Conservation (phyloP, 2,113 vertebrate genomes). For the Vidua chalybeata region DNA sequence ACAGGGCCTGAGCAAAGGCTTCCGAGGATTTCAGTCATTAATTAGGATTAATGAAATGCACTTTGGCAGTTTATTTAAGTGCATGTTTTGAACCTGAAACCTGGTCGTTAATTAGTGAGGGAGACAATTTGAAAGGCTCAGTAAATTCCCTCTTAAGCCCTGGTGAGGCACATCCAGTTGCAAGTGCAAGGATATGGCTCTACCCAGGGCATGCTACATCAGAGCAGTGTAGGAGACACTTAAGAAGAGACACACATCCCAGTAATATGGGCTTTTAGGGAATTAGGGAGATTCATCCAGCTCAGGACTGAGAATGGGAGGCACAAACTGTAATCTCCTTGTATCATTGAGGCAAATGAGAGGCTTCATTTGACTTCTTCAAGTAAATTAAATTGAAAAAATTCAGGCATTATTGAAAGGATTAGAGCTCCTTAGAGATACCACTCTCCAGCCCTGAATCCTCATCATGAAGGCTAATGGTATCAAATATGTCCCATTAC, state of each 20-base stretch:
- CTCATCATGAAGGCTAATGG: background rate
- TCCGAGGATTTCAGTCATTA: constrained; percentile 3
- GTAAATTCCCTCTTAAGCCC: background rate
- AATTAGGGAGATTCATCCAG: background rate
- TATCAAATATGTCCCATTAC: background rate
- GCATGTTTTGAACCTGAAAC: background rate
- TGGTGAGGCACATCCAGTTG: background rate
- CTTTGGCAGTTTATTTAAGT: constrained; percentile 21
- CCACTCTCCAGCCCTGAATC: background rate
- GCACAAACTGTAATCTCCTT: background rate
- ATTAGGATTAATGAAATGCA: constrained; percentile 42
- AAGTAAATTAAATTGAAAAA: background rate
- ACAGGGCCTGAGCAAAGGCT: background rate
- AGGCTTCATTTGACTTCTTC: background rate
- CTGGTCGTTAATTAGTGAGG: background rate
- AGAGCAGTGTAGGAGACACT: background rate
- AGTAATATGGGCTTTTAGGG: background rate
- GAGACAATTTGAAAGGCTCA: background rate
- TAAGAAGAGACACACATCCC: background rate
- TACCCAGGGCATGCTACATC: background rate
- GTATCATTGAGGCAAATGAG: background rate
- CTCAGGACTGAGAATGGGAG: background rate
- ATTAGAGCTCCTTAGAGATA: background rate
- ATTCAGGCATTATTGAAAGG: background rate
- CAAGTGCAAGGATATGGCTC: background rate